Evolutionary conservation across 2,888 invertebrate genomes (phyloP), one percentile per base, ranked within the genome.

Genomic region (Norana najaformis): DNA sequence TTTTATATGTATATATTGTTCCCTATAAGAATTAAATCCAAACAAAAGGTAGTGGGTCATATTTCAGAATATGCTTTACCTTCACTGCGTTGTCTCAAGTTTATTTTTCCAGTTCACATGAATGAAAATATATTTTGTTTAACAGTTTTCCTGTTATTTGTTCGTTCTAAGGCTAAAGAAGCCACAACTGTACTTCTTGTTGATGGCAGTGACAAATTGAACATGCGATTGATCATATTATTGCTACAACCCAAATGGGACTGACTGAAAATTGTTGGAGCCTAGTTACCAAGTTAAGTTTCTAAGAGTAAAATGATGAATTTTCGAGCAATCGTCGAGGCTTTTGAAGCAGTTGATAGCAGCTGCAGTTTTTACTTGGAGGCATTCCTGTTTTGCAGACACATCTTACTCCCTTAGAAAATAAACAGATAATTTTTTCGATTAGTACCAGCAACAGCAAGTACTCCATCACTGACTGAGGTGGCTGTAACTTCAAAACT

Each of bases 361-460:
- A 18, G 18, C 41, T 5, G 41, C 23, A 6, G 8, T 47, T 47
- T 47, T 47, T 47, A 23, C 23, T 47, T 47, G 47, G 13, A 47
- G 47, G 20, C n/a, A n/a, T 69, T 69, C n/a, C 8, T 69, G n/a
- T 30, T 69, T 11, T 30, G 69, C n/a, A n/a, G n/a, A n/a, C n/a
- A n/a, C 11, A n/a, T n/a, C 47, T 16, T 47, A n/a, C 30, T n/a
- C 1, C n/a, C 5, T 69, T 53, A 53, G n/a, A 69, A 69, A n/a
- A 69, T 16, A 85, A 85, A 85, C 20, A 36, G 85, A 8, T 20
- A 36, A 36, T 36, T 85, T 18, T 4, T 85, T 85, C 34, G 34
- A 35, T 85, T 36, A 85, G 36, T 85, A 36, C 85, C 85, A 36
- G 85, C 37, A 85, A 37, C 85, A 23, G 85, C 85, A 85, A 85